These are phyloP conservation scores for Heliornis fulica DNA, from an alignment of 2,113 vertebrate genomes.

Conservation along the genomic window DNA sequence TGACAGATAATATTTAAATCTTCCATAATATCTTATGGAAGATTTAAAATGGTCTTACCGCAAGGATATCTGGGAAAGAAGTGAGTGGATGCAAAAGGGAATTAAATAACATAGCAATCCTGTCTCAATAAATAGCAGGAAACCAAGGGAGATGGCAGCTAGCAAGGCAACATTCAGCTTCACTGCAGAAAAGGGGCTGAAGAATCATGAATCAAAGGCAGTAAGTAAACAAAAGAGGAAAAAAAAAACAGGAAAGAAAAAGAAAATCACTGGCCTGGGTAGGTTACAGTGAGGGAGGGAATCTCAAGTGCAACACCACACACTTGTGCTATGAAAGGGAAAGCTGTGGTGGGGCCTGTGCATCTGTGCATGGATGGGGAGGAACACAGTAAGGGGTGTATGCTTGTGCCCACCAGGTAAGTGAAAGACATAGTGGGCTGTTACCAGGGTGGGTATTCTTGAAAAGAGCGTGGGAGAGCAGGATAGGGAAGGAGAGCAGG, in stretches of 20 bases:
- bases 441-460: not conserved
- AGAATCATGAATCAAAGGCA: conserved; percentile 22
- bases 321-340: conserved; percentile 16
- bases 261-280: conserved; percentile 6
- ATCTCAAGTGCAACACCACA: conserved; percentile 43
- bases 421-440: conserved; percentile 6
- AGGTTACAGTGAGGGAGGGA: conserved; percentile 9
- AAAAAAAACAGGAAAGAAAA: not conserved
- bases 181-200: conserved; percentile 31
- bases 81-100: conserved; percentile 5
- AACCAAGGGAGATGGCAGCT: conserved; percentile 17
- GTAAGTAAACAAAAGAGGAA: conserved; percentile 14
- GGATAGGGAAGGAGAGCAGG: not conserved
- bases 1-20: not conserved
- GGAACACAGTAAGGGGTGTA: not conserved
- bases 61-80: not conserved
- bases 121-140: conserved; percentile 25
- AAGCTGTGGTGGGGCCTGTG: conserved; percentile 33
- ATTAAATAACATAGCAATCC: conserved; percentile 9
- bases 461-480: conserved; percentile 1
- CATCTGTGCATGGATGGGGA: conserved; percentile 22
- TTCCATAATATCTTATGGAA: no score
- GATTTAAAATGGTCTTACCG: not conserved
- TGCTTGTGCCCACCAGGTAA: not conserved
- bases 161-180: conserved; percentile 42